A percentile compares a stretch with the other conserved stretches of the same genome.
These are phyloP conservation scores for Torymus auratus DNA, from an alignment of 2,888 invertebrate species.

Conservation along the genomic window DNA sequence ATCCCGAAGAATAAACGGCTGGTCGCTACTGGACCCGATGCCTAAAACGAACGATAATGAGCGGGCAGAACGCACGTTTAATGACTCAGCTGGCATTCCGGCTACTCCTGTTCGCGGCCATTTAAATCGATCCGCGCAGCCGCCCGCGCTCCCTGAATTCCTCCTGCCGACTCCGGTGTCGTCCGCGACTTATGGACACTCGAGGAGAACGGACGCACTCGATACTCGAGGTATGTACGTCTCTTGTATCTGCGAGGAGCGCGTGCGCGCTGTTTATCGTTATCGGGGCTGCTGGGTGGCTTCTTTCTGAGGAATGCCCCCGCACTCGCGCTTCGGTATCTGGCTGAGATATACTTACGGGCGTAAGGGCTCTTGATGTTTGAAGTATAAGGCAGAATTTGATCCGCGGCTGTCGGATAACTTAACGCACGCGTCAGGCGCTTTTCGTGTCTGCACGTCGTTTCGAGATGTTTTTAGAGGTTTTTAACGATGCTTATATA, in stretches of 20 bases:
- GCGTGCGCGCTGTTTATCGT: background rate
- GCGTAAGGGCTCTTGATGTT: background rate
- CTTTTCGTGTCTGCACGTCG: too few species aligned
- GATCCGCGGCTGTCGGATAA: too few species aligned
- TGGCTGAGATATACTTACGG: background rate
- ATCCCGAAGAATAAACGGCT: background rate
- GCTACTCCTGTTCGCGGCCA: background rate
- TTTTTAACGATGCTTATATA: too few species aligned
- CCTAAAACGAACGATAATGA: slow-evolving; percentile 18
- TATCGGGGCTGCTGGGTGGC: slow-evolving; percentile 11
- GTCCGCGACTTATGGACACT: background rate
- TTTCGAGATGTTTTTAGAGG: too few species aligned
- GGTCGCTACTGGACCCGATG: background rate
- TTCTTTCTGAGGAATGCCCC: slow-evolving; percentile 19
- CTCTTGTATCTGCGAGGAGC: background rate
- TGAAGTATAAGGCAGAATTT: too few species aligned
- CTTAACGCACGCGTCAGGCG: too few species aligned
- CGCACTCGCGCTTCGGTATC: background rate
- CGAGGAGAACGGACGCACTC: slow-evolving; percentile 8
- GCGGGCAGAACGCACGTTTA: background rate
- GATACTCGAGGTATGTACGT: slow-evolving; percentile 1
- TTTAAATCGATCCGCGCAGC: background rate
- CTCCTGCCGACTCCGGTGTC: slow-evolving; percentile 18
- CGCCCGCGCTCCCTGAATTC: background rate
- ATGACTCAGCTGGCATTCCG: slow-evolving; percentile 4